phyloP scores from a whole-genome alignment of 35 echinoderm and acorn worm species.

The Nesometra sesokonis region DNA sequence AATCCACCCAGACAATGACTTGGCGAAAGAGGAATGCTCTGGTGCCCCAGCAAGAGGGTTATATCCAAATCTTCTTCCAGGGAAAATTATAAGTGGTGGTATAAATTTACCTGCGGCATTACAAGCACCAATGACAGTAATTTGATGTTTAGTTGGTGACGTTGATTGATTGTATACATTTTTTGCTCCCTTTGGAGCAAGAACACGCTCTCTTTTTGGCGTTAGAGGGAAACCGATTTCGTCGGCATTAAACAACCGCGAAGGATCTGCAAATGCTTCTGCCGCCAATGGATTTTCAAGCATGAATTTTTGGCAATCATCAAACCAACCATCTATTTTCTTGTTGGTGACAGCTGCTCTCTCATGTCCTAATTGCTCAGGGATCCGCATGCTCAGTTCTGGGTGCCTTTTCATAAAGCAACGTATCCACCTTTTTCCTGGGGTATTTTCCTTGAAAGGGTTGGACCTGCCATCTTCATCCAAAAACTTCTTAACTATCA shows the following conservation, averaged over 20 bases:
- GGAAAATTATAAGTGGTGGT: conserved; percentile 22
- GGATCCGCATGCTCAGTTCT: not conserved
- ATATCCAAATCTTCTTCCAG: not conserved
- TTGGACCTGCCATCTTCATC: too few species aligned
- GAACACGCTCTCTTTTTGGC: not conserved
- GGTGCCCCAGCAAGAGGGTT: conserved; percentile 10
- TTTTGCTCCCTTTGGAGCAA: not conserved
- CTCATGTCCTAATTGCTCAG: conserved; percentile 1
- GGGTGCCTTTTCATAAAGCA: conserved; percentile 18
- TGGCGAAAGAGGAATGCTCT: conserved; percentile 9
- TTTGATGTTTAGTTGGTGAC: not conserved
- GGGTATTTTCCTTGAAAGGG: too few species aligned
- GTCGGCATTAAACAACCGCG: conserved; percentile 23
- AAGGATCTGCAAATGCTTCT: not conserved
- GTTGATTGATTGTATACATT: not conserved
- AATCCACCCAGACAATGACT: conserved; percentile 29
- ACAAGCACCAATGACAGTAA: conserved; percentile 15
- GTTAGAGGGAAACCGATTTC: conserved; percentile 18
- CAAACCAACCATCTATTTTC: conserved; percentile 14
- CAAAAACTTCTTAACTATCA: too few species aligned
- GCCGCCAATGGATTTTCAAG: not conserved
- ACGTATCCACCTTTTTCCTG: too few species aligned
- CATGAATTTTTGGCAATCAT: not conserved
- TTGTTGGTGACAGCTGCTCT: conserved; percentile 5
- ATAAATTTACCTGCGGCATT: conserved; percentile 10